Conservation (phyloP, 2,888 invertebrate genomes). For the Tetheella fluctuosa region DNA sequence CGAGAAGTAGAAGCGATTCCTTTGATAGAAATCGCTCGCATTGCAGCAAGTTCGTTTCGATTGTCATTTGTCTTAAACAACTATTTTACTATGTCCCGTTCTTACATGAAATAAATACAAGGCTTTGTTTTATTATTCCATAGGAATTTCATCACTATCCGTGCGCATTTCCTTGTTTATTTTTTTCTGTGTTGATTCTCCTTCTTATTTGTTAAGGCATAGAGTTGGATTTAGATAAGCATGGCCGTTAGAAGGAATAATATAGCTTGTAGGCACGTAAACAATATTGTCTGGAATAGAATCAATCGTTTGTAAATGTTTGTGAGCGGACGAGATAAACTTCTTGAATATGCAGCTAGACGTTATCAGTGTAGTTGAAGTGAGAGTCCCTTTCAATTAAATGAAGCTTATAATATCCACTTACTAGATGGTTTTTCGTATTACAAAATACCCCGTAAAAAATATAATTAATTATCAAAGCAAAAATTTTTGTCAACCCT, state of each 20-base stretch:
- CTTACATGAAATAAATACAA: constrained; percentile 33
- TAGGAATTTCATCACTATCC: constrained; percentile 27
- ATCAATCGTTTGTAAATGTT: constrained; percentile 14
- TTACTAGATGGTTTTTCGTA: too few relatives aligned
- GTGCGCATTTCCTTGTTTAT: constrained; percentile 22
- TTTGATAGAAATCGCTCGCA: neutral
- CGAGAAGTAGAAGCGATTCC: too few relatives aligned
- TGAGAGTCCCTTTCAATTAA: too few relatives aligned
- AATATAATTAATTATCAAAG: too few relatives aligned
- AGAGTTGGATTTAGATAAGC: constrained; percentile 18
- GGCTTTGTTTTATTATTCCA: constrained; percentile 35
- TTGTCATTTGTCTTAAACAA: neutral
- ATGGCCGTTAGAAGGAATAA: constrained; percentile 16
- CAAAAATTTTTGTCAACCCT: too few relatives aligned
- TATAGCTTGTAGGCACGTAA: constrained; percentile 34
- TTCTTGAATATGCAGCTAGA: constrained; percentile 4
- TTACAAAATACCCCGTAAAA: too few relatives aligned
- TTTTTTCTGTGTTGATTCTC: constrained; percentile 18
- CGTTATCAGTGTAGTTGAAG: neutral
- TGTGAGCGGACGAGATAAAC: neutral
- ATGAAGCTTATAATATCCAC: too few relatives aligned
- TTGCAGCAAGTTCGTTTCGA: neutral
- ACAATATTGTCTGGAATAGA: constrained; percentile 31
- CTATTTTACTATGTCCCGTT: neutral
- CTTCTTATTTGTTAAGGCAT: neutral